Evolutionary conservation across 2,113 vertebrate genomes (phyloP), one percentile per base, ranked within the genome.

Genomic region (Sphaerodactylus townsendi): DNA sequence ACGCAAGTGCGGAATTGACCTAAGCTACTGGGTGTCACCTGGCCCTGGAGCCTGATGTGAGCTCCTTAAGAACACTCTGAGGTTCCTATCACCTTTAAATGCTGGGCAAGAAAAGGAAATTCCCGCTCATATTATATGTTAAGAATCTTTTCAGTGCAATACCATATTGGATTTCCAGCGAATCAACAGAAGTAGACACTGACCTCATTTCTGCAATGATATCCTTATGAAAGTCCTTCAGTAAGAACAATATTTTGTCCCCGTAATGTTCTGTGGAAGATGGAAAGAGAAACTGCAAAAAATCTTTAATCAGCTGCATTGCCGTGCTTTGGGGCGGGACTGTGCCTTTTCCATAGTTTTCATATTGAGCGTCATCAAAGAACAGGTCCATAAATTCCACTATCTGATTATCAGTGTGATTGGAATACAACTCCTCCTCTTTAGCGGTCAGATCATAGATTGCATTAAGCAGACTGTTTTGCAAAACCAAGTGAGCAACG

Each of bases 191-290:
- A 17, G 5, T 5, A 48, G 0, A n/a, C 44, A 79, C 94, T 94
- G 59, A 96, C 94, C 94, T 93, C 35, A 83, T 81, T 90, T 91
- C 92, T 86, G 87, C 56, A 48, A 62, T 59, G 35, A 83, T 0
- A 66, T 87, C 83, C 41, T 70, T 25, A 59, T 62, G 66, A 0
- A 93, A 85, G 37, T 81, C 76, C 75, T 85, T 91, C 10, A 88
- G 37, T 23, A 91, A 86, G 39, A 80, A 69, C 50, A n/a, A 65
- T 25, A 53, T n/a, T 86, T 84, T 87, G 28, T 87, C 89, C 41
- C 70, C 83, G 10, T 87, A 83, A n/a, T 39, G 53, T 74, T 87
- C 87, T 77, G 23, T 5, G 8, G 83, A 62, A 59, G 83, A 69
- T 0, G 81, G 83, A 82, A 91, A 83, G 37, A 87, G 8, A n/a